Conservation (phyloP, 1,140 invertebrate genomes). For the Cydia strobilella region DNA sequence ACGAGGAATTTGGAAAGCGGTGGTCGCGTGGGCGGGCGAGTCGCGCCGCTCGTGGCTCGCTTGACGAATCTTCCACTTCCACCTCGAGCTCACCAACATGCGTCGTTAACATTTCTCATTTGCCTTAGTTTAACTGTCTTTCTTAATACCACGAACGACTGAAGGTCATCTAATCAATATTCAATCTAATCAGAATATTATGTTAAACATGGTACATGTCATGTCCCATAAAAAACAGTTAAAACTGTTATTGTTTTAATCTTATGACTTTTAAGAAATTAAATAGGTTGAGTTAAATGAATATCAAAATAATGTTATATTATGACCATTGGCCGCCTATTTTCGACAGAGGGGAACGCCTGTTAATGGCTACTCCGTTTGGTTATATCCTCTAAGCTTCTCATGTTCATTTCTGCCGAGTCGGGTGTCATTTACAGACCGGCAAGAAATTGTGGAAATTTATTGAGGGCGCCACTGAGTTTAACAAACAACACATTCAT, state of each 20-base stretch:
- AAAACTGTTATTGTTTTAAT: slow-evolving; percentile 32
- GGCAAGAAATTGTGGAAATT: neutral
- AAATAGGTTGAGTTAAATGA: slow-evolving; percentile 14
- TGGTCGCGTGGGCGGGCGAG: slow-evolving; percentile 73
- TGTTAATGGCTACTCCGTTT: no score
- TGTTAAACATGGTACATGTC: slow-evolving; percentile 9
- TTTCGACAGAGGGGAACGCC: no score
- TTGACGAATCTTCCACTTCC: slow-evolving; percentile 72
- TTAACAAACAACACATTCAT: no score
- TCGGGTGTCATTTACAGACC: neutral
- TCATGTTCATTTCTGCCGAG: neutral
- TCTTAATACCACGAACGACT: slow-evolving; percentile 25
- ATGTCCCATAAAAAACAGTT: slow-evolving; percentile 18
- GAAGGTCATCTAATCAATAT: slow-evolving; percentile 33
- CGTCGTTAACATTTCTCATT: slow-evolving; percentile 69
- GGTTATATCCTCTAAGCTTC: no score
- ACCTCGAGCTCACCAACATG: slow-evolving; percentile 60
- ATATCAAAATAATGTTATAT: neutral
- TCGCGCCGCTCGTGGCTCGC: slow-evolving; percentile 49
- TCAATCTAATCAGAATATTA: slow-evolving; percentile 32
- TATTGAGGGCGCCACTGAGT: no score
- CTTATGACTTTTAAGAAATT: slow-evolving; percentile 22
- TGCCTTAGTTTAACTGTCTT: slow-evolving; percentile 35
- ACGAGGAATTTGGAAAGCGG: slow-evolving; percentile 77
- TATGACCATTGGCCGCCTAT: no score